Percentiles rank a stretch among this genome's conserved stretches.
Conservation (phyloP, 2,888 invertebrate genomes). For the Pandemis cinnamomeana region DNA sequence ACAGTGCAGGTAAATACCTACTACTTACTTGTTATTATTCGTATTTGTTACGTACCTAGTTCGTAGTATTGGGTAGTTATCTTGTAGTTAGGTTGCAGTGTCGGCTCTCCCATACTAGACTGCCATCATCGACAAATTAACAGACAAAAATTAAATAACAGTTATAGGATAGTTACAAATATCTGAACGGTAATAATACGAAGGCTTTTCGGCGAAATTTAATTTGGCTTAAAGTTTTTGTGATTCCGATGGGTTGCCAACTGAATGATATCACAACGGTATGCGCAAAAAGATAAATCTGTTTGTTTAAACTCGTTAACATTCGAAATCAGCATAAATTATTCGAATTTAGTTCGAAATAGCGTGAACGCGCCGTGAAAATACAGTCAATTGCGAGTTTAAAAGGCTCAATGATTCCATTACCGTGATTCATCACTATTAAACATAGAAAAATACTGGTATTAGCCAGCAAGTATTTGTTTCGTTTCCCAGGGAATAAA, state of each 20-base stretch:
- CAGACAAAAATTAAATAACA: no score
- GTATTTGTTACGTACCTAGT: background rate
- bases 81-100: background rate
- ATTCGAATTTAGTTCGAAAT: constrained; percentile 4
- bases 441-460: background rate
- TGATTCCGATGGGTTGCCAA: no score
- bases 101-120: no score
- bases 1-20: background rate
- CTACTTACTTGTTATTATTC: constrained; percentile 1
- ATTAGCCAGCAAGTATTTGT: constrained; percentile 5
- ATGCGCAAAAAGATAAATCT: background rate
- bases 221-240: background rate
- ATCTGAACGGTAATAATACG: no score
- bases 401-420: background rate
- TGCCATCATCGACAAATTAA: no score
- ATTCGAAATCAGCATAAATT: background rate
- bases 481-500: constrained; percentile 25
- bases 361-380: constrained; percentile 5
- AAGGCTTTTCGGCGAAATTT: background rate
- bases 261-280: background rate
- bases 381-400: constrained; percentile 6
- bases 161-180: no score
- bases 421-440: background rate
- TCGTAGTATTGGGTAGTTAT: background rate
- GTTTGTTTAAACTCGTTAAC: background rate